Evolutionary conservation across 37 sponge, comb jelly and placozoan species (phyloP), one percentile per base, ranked within the genome.

Genomic region (Hormiphora californensis): DNA sequence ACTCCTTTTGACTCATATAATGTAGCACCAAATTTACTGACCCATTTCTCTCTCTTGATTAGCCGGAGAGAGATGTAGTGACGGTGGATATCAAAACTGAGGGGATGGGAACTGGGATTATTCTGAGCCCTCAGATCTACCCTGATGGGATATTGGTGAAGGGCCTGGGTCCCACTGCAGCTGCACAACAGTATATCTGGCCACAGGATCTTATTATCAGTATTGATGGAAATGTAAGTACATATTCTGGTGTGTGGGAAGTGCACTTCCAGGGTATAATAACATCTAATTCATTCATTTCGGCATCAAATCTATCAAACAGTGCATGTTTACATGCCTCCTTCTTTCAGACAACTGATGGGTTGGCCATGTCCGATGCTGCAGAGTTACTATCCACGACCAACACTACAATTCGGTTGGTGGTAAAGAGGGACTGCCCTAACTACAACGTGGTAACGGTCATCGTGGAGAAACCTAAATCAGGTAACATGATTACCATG

Each of bases 81-180:
- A 33, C 81, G 46, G 17, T 73, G 46, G 43, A 27, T 11, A 27
- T 73, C 9, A 22, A 39, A 5, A 73, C 40, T 46, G 35, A 28
- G 1, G 81, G 43, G 28, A 73, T 23, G 17, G 81, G 81, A 4
- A 43, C 81, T 17, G 81, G 81, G 12, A 73, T 73, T 23, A 73
- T 73, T 46, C 81, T 73, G 28, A 36, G 40, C 43, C 43, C 81
- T 19, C 38, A 73, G 2, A 43, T 46, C n/a, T 46, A 73, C 23
- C 38, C 81, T 41, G 81, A 73, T n/a, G 81, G 81, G n/a, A 73
- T 73, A 43, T 30, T 73, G 35, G 81, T 73, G 9, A 73, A 73
- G 81, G 40, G 46, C 81, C 40, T 73, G 25, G 43, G 46, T 3
- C 35, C 35, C 81, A 73, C 40, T 11, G 40, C 81, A 4, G 46